Percentiles rank a stretch among this genome's conserved stretches.
These are phyloP conservation scores for Mormyrops boulengeri DNA, from an alignment of 2,797 vertebrate species.

Conservation along the genomic window DNA sequence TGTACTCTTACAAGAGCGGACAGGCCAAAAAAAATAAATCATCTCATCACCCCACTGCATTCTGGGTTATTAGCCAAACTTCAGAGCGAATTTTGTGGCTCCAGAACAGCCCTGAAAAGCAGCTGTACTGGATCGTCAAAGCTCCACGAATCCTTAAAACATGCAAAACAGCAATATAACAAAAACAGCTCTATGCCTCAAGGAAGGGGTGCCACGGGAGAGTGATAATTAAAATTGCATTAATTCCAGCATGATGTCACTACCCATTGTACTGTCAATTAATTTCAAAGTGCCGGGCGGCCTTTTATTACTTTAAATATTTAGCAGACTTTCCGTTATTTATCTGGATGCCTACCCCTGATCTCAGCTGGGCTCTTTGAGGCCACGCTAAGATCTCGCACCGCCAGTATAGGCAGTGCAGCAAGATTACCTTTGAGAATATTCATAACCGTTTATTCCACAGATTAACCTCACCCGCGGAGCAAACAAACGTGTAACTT, in stretches of 20 bases:
- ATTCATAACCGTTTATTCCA: neutral
- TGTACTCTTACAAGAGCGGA: neutral
- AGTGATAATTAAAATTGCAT: conserved; percentile 17
- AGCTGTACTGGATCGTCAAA: neutral
- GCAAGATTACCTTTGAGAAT: neutral
- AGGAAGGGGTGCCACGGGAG: neutral
- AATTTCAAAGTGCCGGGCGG: conserved; percentile 18
- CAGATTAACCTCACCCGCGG: neutral
- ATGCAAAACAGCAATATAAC: neutral
- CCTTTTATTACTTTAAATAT: conserved; percentile 25
- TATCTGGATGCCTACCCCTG: neutral
- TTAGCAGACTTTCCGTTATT: conserved; percentile 10
- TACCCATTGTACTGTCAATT: conserved; percentile 12
- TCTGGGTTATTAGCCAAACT: neutral
- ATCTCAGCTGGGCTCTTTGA: conserved; percentile 7
- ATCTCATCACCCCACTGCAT: neutral
- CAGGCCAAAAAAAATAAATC: neutral
- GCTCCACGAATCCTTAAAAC: neutral
- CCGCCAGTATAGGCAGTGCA: neutral
- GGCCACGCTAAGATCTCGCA: neutral
- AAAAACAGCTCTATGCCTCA: neutral
- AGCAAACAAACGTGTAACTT: neutral
- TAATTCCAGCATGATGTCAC: conserved; percentile 7
- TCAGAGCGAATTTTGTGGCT: too few relatives aligned
- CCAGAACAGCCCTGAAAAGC: neutral